Percentiles rank a stretch among this genome's conserved stretches.
phyloP scores from a whole-genome alignment of 1,140 invertebrate genomes.

The Diabrotica virgifera region DNA sequence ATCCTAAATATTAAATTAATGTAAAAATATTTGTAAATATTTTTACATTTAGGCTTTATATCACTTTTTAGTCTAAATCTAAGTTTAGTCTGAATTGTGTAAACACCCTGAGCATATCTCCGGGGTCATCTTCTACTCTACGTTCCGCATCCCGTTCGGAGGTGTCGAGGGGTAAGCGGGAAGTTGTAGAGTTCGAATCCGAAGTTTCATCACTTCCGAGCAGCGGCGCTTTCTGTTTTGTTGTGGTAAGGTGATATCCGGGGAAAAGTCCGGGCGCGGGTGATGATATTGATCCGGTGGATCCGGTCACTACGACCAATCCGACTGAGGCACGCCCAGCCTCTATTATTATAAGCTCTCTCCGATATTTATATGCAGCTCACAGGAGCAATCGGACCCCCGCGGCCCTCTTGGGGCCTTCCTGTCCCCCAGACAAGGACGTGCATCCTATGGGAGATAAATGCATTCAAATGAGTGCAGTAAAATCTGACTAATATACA shows the following conservation, averaged over 20 bases:
- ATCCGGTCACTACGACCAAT: slow-evolving; percentile 41
- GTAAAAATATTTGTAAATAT: too few species aligned
- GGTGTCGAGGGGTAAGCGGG: too few species aligned
- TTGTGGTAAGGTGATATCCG: slow-evolving; percentile 31
- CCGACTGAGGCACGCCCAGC: slow-evolving; percentile 36
- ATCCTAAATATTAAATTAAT: too few species aligned
- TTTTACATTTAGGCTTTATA: too few species aligned
- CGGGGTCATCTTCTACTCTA: too few species aligned
- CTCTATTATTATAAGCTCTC: slow-evolving; percentile 17
- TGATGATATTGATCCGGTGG: slow-evolving; percentile 41
- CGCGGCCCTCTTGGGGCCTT: slow-evolving; percentile 3
- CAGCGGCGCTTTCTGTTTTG: slow-evolving; percentile 18
- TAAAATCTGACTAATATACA: too few species aligned
- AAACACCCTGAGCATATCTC: too few species aligned
- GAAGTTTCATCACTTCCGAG: slow-evolving; percentile 15
- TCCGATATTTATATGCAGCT: slow-evolving; percentile 24
- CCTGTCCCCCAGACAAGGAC: background rate
- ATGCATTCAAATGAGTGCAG: too few species aligned
- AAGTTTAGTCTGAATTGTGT: too few species aligned
- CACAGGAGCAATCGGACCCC: slow-evolving; percentile 14
- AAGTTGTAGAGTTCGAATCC: background rate
- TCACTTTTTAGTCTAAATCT: too few species aligned
- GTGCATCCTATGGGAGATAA: too few species aligned
- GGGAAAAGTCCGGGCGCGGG: slow-evolving; percentile 32
- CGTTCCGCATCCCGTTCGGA: too few species aligned